Evolutionary conservation across 2,113 vertebrate species (phyloP), one percentile per base, ranked within the genome.

Genomic region (Origma solitaria): DNA sequence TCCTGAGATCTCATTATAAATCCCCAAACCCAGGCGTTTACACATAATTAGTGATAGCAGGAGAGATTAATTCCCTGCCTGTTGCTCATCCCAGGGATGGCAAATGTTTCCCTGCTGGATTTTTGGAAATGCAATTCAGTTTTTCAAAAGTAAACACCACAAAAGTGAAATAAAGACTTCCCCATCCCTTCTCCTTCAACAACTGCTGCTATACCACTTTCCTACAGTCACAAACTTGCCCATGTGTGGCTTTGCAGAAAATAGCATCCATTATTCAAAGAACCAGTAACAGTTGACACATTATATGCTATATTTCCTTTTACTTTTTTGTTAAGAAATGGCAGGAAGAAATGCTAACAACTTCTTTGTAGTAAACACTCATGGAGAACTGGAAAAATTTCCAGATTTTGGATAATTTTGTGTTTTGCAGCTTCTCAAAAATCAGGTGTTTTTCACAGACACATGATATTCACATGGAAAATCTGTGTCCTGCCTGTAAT

Each of bases 1-100:
- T 88, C 92, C 72, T 35, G 82, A 82, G 93, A 92, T 61, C 54
- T 96, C 80, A 47, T 86, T 82, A 88, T 80, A 94, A 92, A 83
- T 81, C 76, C 76, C 88, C 79, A 90, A 51, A 81, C 45, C 30
- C 22, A 3, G 58, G 53, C 0, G 0, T 94, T 93, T 88, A 86
- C 76, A 94, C 28, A 33, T 10, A 50, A 47, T 92, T 68, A 84
- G 77, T 4, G 8, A 73, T 7, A 66, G 54, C 20, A 15, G 45
- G 42, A 91, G 66, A 56, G 73, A 56, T 7, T 3, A 5, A 53
- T 72, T 40, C 49, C 62, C 72, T 69, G 47, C 13, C 42, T 65
- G 27, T 76, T 3, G 3, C 71, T 82, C 47, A 62, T 80, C 56
- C 54, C 35, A 71, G 47, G 84, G 76, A 73, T 3, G 28, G 35